These are phyloP conservation scores for Drosophila pandora DNA, from an alignment of 1,140 invertebrate genomes.

Conservation along the genomic window DNA sequence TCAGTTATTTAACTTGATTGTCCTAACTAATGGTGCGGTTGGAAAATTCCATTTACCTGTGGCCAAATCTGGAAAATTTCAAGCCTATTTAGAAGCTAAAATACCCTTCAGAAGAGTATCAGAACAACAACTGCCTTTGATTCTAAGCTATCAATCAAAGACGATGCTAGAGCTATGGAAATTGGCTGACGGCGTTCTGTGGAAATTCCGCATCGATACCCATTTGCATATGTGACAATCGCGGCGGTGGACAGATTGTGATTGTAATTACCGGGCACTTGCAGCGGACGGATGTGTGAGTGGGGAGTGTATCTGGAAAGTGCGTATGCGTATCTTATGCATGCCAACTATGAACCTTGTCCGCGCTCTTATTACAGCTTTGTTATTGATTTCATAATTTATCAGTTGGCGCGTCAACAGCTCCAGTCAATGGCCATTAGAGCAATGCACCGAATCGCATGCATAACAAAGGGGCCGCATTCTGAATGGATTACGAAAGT, in stretches of 20 bases:
- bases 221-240: slow-evolving; percentile 71
- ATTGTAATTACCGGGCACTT: slow-evolving; percentile 51
- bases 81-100: too few species aligned
- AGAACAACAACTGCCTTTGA: slow-evolving; percentile 46
- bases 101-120: background rate
- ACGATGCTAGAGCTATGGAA: slow-evolving; percentile 45
- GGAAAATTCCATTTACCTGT: background rate
- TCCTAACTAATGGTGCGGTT: background rate
- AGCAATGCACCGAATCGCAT: slow-evolving; percentile 43
- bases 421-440: slow-evolving; percentile 68
- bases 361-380: slow-evolving; percentile 51
- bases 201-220: slow-evolving; percentile 69
- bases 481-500: slow-evolving; percentile 22
- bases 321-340: slow-evolving; percentile 41
- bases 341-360: slow-evolving; percentile 67
- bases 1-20: background rate
- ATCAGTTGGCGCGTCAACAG: slow-evolving; percentile 12
- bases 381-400: slow-evolving; percentile 78
- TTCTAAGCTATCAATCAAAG: slow-evolving; percentile 61
- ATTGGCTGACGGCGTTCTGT: slow-evolving; percentile 52
- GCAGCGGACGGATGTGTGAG: slow-evolving; percentile 18
- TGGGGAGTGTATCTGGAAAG: slow-evolving; percentile 8
- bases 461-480: slow-evolving; percentile 46
- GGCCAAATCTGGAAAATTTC: background rate
- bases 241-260: slow-evolving; percentile 24